phyloP scores from a whole-genome alignment of 1,140 invertebrate genomes.

The Aphis gossypii region DNA sequence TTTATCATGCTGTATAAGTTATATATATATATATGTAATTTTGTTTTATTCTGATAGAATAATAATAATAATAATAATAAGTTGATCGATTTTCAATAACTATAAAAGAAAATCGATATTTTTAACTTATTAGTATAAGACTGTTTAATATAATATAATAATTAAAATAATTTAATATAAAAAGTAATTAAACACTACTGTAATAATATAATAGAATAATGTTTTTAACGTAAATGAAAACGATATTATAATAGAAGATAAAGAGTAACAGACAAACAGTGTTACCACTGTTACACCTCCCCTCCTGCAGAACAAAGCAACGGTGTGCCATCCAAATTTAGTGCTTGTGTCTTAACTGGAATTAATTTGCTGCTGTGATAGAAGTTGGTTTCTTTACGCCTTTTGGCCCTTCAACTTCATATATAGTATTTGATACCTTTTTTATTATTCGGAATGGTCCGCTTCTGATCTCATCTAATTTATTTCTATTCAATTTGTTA shows the following conservation, averaged over 20 bases:
- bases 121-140: no score
- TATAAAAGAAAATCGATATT: no score
- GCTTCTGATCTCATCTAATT: neutral
- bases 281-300: neutral
- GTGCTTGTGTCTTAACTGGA: neutral
- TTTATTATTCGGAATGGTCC: neutral
- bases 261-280: neutral
- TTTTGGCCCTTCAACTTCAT: conserved; percentile 1
- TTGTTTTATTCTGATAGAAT: no score
- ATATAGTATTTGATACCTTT: neutral
- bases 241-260: no score
- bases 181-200: no score
- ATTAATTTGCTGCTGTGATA: neutral
- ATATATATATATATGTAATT: neutral
- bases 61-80: no score
- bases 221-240: no score
- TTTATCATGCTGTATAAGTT: no score
- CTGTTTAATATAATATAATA: no score
- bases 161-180: no score
- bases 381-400: neutral
- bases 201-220: no score
- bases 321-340: neutral
- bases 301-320: neutral
- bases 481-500: neutral
- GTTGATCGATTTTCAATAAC: no score